Conservation (phyloP, 1,140 invertebrate genomes). For the Nautilus pompilius region DNA sequence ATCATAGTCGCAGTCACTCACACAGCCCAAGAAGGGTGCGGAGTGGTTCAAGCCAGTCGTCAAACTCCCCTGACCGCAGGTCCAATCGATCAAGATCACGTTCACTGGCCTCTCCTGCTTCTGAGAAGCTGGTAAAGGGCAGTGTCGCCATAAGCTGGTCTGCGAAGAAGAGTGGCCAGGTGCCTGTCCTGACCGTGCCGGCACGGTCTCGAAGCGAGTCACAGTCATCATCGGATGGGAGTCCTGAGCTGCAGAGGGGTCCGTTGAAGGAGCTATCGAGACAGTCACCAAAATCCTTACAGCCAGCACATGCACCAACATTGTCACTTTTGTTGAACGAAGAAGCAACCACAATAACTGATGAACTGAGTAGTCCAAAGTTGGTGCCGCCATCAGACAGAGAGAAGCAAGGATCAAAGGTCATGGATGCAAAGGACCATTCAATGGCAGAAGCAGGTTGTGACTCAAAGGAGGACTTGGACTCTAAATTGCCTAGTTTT, state of each 20-base stretch:
- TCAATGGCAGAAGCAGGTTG: not conserved
- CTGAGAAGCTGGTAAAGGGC: constrained; percentile 1
- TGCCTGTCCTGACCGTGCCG: constrained; percentile 2
- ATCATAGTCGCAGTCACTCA: constrained; percentile 27
- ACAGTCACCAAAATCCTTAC: constrained; percentile 39
- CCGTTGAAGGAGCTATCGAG: constrained; percentile 25
- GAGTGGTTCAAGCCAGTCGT: constrained; percentile 10
- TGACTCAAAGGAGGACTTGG: not conserved
- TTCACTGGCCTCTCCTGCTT: not conserved
- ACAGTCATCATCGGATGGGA: constrained; percentile 18
- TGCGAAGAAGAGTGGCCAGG: constrained; percentile 17
- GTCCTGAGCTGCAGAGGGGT: constrained; percentile 3
- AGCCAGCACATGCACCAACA: constrained; percentile 36
- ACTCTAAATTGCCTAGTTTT: not conserved
- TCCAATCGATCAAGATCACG: not conserved
- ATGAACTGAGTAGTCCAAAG: constrained; percentile 14
- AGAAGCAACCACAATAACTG: constrained; percentile 9
- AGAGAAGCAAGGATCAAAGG: not conserved
- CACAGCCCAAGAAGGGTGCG: constrained; percentile 32
- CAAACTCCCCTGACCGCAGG: not conserved
- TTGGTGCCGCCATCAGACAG: constrained; percentile 33
- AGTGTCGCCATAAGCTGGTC: constrained; percentile 13
- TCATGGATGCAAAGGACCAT: not conserved
- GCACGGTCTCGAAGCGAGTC: constrained; percentile 13
- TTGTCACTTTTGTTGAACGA: constrained; percentile 30